Evolutionary conservation across 2,888 invertebrate genomes (phyloP), one percentile per base, ranked within the genome.

Genomic region (Dryocosmus kuriphilus): DNA sequence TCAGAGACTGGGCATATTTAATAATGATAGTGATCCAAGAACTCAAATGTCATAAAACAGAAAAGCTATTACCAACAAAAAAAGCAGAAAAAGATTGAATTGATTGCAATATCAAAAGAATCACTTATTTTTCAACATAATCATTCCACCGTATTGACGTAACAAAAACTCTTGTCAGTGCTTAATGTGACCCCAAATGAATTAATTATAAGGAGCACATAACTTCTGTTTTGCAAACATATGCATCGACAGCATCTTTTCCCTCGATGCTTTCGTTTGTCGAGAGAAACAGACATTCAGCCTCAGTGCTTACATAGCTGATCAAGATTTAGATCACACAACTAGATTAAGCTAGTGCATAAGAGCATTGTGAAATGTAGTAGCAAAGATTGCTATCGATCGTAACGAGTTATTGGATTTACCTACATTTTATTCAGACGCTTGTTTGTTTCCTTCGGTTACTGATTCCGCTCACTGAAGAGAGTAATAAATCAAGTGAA

Each of bases 131-230:
- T 30, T 19, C 27, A n/a, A 22, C 19, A 41, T 67, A 30, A 2
- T 0, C 14, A 38, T 38, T 35, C 30, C 46, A 16, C 19, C 41
- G 46, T 46, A 30, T 71, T 51, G 67, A 71, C 46, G 71, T 41
- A 51, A 71, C 19, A 30, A 71, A 51, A 71, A 71, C 51, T 51
- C 67, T 16, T 27, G 38, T 67, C 67, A 67, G 51, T 51, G 51
- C 51, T 71, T 51, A 51, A 51, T 32, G 71, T 71, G 71, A 71
- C 71, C 71, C 51, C 51, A 71, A 71, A 71, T 71, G n/a, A 71
- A 71, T 71, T 71, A 71, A 71, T 71, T 71, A 71, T 71, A 30
- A 71, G 51, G n/a, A 71, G 32, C 71, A 51, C 51, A 71, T 71
- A 71, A 71, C 71, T 51, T 71, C 71, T 51, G 51, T 51, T 51